Evolutionary conservation across 2,797 vertebrate genomes (phyloP).

Genomic region (Buphagus erythrorhynchus): DNA sequence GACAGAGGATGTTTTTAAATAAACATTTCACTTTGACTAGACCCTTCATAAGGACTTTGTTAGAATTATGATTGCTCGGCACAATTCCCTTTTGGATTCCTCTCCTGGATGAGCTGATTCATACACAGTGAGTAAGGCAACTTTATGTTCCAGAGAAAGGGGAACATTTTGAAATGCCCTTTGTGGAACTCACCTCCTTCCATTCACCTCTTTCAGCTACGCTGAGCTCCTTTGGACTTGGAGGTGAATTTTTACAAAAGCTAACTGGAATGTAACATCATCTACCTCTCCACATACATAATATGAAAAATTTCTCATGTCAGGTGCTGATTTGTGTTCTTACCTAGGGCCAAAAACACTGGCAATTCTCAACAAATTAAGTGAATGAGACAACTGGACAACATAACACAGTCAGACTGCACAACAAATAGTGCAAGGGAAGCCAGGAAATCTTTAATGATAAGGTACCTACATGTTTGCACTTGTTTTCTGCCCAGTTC

Average conservation of each 20-base stretch:
- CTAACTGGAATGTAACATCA: neutral
- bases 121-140: neutral
- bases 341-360: neutral
- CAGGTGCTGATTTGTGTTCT: neutral
- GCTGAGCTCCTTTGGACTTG: neutral
- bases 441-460: neutral
- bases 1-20: neutral
- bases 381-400: neutral
- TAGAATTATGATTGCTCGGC: neutral
- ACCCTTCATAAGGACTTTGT: neutral
- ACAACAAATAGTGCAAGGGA: neutral
- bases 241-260: neutral
- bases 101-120: neutral
- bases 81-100: neutral
- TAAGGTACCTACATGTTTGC: neutral
- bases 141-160: neutral
- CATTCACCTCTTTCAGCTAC: neutral
- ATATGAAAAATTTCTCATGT: neutral
- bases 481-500: neutral
- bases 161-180: neutral
- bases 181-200: neutral
- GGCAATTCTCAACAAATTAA: neutral
- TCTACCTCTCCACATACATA: neutral
- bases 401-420: neutral
- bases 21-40: neutral